phyloP scores from a whole-genome alignment of 2,888 invertebrate genomes.

The Dorcus parallelipipedus region DNA sequence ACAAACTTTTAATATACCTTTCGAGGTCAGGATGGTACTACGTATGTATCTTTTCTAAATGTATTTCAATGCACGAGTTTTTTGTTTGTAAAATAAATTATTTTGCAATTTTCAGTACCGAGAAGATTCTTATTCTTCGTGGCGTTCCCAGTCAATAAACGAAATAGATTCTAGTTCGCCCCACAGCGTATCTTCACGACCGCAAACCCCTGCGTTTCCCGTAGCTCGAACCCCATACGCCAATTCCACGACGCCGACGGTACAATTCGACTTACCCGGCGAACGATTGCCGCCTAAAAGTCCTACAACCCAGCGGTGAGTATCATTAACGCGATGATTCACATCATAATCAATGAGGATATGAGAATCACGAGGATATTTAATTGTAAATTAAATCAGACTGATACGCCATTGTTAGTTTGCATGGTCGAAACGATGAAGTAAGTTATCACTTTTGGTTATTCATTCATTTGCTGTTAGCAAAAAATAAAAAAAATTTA shows the following conservation, averaged over 20 bases:
- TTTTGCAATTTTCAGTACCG: conserved; percentile 48
- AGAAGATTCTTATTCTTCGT: conserved; percentile 54
- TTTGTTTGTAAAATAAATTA: neutral
- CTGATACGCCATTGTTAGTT: neutral
- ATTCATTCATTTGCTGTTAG: neutral
- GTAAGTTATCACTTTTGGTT: neutral
- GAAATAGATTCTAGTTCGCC: conserved; percentile 55
- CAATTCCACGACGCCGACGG: conserved; percentile 66
- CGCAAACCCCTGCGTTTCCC: conserved; percentile 92
- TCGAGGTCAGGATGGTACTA: too few relatives aligned
- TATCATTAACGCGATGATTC: conserved; percentile 8
- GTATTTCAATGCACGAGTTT: neutral
- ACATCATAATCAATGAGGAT: neutral
- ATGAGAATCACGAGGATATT: neutral
- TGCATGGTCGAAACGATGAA: too few relatives aligned
- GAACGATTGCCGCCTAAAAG: conserved; percentile 77
- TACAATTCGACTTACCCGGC: conserved; percentile 50
- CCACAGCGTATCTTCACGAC: conserved; percentile 59
- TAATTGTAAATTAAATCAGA: too few relatives aligned
- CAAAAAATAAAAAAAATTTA: neutral
- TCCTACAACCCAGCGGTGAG: conserved; percentile 69
- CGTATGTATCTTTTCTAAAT: neutral
- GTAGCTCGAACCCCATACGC: conserved; percentile 86
- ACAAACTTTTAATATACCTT: too few relatives aligned
- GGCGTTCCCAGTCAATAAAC: conserved; percentile 59